Evolutionary conservation across 1,140 invertebrate genomes (phyloP).

Genomic region (Psix sp.): DNA sequence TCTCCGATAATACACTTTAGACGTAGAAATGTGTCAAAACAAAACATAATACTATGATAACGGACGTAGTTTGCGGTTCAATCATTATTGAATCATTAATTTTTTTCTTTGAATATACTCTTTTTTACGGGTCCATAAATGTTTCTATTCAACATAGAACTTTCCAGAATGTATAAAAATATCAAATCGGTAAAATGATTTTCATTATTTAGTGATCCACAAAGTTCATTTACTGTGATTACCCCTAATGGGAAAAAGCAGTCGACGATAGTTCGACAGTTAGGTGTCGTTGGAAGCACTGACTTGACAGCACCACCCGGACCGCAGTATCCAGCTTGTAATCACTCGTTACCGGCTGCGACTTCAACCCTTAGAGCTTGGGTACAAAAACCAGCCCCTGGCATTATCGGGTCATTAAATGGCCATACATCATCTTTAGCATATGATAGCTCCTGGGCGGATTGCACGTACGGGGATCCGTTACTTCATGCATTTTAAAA

Average conservation of each 20-base stretch:
- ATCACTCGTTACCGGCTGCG: slow-evolving; percentile 53
- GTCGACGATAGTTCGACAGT: slow-evolving; percentile 55
- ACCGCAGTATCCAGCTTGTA: slow-evolving; percentile 42
- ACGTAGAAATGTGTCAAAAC: not conserved
- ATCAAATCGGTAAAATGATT: no score
- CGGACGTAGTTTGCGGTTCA: no score
- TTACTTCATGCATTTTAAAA: slow-evolving; percentile 33
- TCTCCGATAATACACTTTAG: slow-evolving; percentile 23
- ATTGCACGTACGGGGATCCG: slow-evolving; percentile 13
- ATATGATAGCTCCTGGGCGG: slow-evolving; percentile 30
- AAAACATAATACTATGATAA: no score
- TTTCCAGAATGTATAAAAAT: no score
- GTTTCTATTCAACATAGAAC: not conserved
- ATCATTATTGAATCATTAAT: no score
- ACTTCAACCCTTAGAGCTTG: slow-evolving; percentile 39
- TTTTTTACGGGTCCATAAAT: no score
- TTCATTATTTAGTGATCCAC: slow-evolving; percentile 24
- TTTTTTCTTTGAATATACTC: no score
- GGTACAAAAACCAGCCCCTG: slow-evolving; percentile 59
- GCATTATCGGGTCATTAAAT: slow-evolving; percentile 66
- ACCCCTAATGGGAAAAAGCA: slow-evolving; percentile 42
- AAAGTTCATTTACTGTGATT: slow-evolving; percentile 24
- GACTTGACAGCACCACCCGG: slow-evolving; percentile 40
- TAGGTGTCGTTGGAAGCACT: slow-evolving; percentile 42
- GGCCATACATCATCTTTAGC: slow-evolving; percentile 65